Base-by-base conservation (phyloP, 2,888 invertebrate genomes). In the Tipula unca region DNA sequence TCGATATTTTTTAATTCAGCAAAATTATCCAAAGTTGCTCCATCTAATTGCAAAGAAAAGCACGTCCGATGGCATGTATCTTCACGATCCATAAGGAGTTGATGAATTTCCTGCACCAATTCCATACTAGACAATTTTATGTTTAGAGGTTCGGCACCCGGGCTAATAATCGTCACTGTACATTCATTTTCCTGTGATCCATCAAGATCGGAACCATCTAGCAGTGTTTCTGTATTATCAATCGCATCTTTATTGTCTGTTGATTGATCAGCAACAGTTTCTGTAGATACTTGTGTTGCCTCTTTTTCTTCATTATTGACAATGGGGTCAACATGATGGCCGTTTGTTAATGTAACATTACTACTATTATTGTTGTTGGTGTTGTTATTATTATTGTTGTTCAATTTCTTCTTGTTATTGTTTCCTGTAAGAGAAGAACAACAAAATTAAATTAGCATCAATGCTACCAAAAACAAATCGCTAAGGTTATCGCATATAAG, bases 61-160 rank as follows among this genome's bases (percentile, higher is more conserved):
- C 99, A 99, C 0, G 99, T 99, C 86, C 99, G 94, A 90, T 99
- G 99, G 89, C 99, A 99, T 0, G 99, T 99, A 90, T 99, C 98
- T 91, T 99, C 99, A 32, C 99, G 94, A 90, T 99, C 99, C 97
- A 99, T 98, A 85, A 99, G 92, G 87, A 99, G 93, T 91, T 99
- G 99, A 90, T 99, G 99, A 87, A 99, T 98, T 92, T 99, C 99
- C 92, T 96, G 96, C 0, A 99, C 99, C 87, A 99, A 92, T 90
- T 99, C 98, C 96, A 98, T 98, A 90, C 98, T 98, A 29, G 98
- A 98, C 84, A 99, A 96, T 92, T 98, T 98, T 89, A 99, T 96
- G 88, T 98, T 98, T 89, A 99, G 95, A 0, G 97, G 93, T 88
- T 98, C 98, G 10, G 96, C 93, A 1, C 97, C 97, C 10, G 98